Evolutionary conservation across 2,888 invertebrate species (phyloP).

Genomic region (Volucella zonaria): DNA sequence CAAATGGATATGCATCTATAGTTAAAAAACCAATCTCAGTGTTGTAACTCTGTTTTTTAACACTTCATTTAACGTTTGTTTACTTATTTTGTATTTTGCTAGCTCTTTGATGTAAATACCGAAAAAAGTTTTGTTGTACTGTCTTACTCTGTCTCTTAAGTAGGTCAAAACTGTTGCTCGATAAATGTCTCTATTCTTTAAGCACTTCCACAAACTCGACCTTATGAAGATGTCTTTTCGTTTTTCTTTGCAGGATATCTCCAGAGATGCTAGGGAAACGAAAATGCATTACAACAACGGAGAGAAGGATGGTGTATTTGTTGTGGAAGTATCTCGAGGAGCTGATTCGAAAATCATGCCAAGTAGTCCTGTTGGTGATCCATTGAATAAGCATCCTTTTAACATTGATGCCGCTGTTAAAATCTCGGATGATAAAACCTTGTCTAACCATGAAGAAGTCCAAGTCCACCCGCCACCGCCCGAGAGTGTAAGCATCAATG

Average conservation of each 20-base stretch:
- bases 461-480: conserved; percentile 82
- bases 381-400: conserved; percentile 80
- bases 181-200: neutral
- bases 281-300: conserved; percentile 89
- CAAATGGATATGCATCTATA: conserved; percentile 1
- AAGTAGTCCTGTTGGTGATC: conserved; percentile 76
- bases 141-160: conserved; percentile 41
- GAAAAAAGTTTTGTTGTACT: conserved; percentile 23
- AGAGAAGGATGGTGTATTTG: conserved; percentile 89
- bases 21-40: conserved; percentile 41
- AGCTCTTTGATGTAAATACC: conserved; percentile 61
- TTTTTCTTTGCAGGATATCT: conserved; percentile 85
- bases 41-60: conserved; percentile 66
- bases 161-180: conserved; percentile 6
- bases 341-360: conserved; percentile 82
- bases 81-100: conserved; percentile 15
- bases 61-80: conserved; percentile 19
- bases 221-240: neutral
- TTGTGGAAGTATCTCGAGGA: conserved; percentile 86
- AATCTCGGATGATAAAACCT: conserved; percentile 75
- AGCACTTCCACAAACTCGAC: neutral
- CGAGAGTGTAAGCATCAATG: conserved; percentile 75
- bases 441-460: conserved; percentile 80
- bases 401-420: conserved; percentile 81
- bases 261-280: conserved; percentile 88